Evolutionary conservation across 2,113 vertebrate species (phyloP).

Genomic region (Ariopsis seemanni): DNA sequence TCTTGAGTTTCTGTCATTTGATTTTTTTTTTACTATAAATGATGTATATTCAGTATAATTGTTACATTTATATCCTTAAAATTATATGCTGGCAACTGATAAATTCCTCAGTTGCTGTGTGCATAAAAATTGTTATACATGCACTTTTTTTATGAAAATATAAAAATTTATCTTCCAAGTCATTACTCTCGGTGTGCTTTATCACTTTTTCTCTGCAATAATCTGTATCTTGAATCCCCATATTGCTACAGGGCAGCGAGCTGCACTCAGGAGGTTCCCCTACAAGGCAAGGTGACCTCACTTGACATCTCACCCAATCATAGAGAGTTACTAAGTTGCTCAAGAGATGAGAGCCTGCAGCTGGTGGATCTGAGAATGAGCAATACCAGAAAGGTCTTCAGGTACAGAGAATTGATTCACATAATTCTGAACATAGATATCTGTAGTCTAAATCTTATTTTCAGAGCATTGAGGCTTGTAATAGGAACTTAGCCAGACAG

Average conservation of each 20-base stretch:
- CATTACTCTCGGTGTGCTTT: neutral
- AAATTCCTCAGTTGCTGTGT: neutral
- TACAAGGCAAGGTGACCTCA: conserved; percentile 82
- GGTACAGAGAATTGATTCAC: conserved; percentile 62
- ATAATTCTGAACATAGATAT: neutral
- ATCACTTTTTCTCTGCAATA: neutral
- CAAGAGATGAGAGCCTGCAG: conserved; percentile 81
- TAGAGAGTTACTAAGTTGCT: conserved; percentile 83
- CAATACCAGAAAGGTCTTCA: conserved; percentile 73
- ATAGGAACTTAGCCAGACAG: neutral
- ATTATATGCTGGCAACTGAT: neutral
- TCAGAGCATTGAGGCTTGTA: neutral
- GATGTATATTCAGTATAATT: neutral
- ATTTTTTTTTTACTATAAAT: neutral
- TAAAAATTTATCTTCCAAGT: neutral
- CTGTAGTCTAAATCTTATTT: neutral
- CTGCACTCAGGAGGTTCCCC: conserved; percentile 76
- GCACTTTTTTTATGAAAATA: neutral
- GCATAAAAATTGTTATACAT: neutral
- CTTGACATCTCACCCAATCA: conserved; percentile 80
- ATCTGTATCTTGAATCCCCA: neutral
- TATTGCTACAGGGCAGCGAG: conserved; percentile 64
- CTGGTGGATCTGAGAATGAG: conserved; percentile 81
- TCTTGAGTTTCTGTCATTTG: neutral
- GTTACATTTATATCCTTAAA: neutral